Conservation (phyloP, 2,797 vertebrate species). For the Sebastes goodei region DNA sequence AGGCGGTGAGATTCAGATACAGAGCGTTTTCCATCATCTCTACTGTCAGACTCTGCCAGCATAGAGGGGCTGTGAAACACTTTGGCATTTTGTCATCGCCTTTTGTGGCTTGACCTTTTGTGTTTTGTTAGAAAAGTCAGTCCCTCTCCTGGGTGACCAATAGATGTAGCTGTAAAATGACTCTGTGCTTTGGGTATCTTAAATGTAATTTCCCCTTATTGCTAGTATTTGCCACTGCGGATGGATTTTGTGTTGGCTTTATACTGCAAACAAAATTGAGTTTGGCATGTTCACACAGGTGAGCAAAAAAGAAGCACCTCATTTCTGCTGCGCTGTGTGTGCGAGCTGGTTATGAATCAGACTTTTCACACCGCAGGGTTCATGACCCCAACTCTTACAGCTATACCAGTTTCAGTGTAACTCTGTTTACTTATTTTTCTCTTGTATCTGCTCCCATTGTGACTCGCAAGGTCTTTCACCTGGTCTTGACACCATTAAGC, state of each 20-base stretch:
- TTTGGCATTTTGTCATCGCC: constrained; percentile 33
- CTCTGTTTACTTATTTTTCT: background rate
- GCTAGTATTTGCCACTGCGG: background rate
- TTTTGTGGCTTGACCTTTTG: constrained; percentile 45
- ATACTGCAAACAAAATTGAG: background rate
- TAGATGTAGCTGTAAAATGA: background rate
- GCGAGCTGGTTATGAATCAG: background rate
- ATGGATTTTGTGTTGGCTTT: background rate
- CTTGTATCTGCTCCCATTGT: background rate
- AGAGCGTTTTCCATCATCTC: constrained; percentile 22
- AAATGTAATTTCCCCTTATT: background rate
- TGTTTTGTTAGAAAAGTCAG: constrained; percentile 1
- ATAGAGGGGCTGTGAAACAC: background rate
- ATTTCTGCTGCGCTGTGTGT: background rate
- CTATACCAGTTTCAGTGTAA: background rate
- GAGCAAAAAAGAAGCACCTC: background rate
- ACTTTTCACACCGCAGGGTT: background rate
- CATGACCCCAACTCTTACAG: background rate
- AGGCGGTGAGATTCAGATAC: background rate
- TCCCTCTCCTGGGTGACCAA: background rate
- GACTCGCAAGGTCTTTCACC: background rate
- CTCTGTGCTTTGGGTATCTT: background rate
- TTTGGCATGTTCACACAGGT: background rate
- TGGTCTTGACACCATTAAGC: constrained; percentile 4
- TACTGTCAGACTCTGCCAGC: constrained; percentile 4